Evolutionary conservation across 2,113 vertebrate species (phyloP), one percentile per base, ranked within the genome.

Genomic region (Charina bottae): DNA sequence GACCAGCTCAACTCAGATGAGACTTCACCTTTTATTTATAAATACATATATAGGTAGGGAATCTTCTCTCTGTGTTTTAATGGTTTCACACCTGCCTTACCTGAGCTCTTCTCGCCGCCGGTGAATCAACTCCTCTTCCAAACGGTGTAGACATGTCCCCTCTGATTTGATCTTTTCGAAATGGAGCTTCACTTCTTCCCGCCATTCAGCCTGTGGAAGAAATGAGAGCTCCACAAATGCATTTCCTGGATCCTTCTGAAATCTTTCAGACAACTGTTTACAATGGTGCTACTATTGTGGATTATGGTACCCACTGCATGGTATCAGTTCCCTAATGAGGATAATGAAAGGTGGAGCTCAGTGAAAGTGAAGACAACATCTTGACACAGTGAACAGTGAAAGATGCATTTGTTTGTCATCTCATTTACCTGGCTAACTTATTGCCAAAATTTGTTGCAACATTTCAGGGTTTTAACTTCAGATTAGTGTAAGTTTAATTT

Each of bases 131-230:
- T 99, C 99, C 96, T 99, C 99, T 28, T 99, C 99, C 93, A 99
- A 97, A 68, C 99, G 97, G 95, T 99, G 99, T 92, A 99, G 97
- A 95, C 99, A 99, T 0, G 99, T 99, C 55, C 99, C 99, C 96
- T 99, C 99, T 0, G 99, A 99, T 90, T 99, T 99, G 95, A 99
- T 99, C 97, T 99, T 98, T 97, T 99, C 99, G 90, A 99, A 99
- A 97, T 99, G 98, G 90, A 98, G 98, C 96, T 98, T 98, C 94
- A 99, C 99, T 96, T 99, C 99, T 90, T 99, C 99, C 1, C 99
- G 98, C 99, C 99, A 99, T 95, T 99, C 99, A 37, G 97, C 99
- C 99, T 99, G 96, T 21, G 56, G 87, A 49, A 64, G 3, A 1
- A 0, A 28, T 12, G 33, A 37, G 23, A 86, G 2, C 7, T 95